These are phyloP conservation scores for Rhorus exstirpatorius DNA, from an alignment of 2,888 invertebrate genomes.

Conservation along the genomic window DNA sequence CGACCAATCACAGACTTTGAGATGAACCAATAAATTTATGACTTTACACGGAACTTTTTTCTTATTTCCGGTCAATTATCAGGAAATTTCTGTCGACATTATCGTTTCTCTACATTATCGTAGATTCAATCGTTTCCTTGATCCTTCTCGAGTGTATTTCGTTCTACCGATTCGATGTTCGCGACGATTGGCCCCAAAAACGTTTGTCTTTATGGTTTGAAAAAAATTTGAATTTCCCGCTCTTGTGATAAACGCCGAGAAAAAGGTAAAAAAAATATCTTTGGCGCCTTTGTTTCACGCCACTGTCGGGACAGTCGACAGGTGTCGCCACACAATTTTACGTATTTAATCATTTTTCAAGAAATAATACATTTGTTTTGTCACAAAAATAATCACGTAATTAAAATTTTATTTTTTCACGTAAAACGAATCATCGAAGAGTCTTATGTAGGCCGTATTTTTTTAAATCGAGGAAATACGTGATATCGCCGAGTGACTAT, in stretches of 20 bases:
- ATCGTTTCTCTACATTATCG: no score
- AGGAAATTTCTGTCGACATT: not conserved
- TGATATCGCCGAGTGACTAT: slow-evolving; percentile 69
- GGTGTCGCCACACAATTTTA: slow-evolving; percentile 71
- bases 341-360: slow-evolving; percentile 36
- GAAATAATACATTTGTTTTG: slow-evolving; percentile 72
- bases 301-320: slow-evolving; percentile 52
- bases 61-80: not conserved
- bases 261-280: no score
- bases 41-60: no score
- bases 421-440: not conserved
- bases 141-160: no score
- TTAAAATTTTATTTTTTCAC: slow-evolving; percentile 61
- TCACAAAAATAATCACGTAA: slow-evolving; percentile 50
- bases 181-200: not conserved
- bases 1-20: not conserved
- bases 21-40: not conserved
- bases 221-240: slow-evolving; percentile 54
- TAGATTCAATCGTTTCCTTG: no score
- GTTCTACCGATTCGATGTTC: not conserved
- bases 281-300: slow-evolving; percentile 57
- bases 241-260: not conserved
- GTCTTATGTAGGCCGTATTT: slow-evolving; percentile 5
- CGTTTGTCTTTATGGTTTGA: not conserved
- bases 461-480: slow-evolving; percentile 71